phyloP scores from a whole-genome alignment of 2,113 vertebrate species.

The Amazona vittata region DNA sequence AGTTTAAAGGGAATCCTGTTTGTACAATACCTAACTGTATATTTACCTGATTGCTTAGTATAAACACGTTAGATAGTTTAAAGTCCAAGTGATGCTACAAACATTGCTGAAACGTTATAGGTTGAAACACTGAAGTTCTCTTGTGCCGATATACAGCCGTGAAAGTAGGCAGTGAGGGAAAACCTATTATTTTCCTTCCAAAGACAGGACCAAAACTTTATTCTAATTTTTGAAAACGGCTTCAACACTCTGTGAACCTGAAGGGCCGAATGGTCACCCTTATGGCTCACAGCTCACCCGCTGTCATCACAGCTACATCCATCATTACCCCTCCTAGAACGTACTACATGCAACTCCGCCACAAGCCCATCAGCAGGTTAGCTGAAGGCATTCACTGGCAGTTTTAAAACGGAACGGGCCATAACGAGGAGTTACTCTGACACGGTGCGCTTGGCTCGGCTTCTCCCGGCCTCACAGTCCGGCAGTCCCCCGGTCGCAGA shows the following conservation, averaged over 20 bases:
- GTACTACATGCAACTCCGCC: rapidly evolving
- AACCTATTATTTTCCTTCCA: not conserved
- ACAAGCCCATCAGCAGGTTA: not conserved
- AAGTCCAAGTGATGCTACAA: not conserved
- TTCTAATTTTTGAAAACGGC: rapidly evolving
- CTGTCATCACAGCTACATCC: not conserved
- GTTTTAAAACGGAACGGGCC: not conserved
- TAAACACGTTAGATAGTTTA: not conserved
- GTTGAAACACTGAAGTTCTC: not conserved
- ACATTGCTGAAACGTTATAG: not conserved
- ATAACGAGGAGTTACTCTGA: not conserved
- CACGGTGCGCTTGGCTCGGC: not conserved
- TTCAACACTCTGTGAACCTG: rapidly evolving
- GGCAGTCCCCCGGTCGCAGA: not conserved
- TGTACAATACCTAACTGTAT: not conserved
- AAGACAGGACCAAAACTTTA: not conserved
- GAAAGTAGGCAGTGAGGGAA: not conserved
- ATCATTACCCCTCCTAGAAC: not conserved
- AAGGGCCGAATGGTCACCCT: not conserved
- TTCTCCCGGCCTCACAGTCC: not conserved
- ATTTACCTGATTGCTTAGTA: not conserved
- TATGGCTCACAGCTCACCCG: not conserved
- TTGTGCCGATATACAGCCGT: not conserved
- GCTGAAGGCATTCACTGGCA: not conserved
- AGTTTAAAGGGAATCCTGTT: not conserved